Conservation (phyloP, 1,140 invertebrate species). For the Sitobion miscanthi region DNA sequence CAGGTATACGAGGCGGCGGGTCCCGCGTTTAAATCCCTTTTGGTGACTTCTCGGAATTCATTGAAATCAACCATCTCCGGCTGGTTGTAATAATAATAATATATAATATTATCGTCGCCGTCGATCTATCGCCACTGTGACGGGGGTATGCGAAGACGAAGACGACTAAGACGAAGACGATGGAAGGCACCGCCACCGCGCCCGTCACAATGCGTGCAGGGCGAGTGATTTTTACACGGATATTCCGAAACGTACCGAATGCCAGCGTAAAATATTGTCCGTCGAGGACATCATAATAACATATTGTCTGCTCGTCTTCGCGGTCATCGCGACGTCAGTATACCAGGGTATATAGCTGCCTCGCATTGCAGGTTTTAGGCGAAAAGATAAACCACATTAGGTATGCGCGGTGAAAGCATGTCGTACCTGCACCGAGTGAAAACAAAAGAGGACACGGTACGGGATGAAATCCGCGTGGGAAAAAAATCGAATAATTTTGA, state of each 20-base stretch:
- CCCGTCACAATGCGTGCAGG: background rate
- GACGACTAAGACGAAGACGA: background rate
- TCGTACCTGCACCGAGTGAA: background rate
- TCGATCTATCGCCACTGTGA: background rate
- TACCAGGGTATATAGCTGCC: too few species aligned
- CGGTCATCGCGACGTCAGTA: background rate
- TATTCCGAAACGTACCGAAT: background rate
- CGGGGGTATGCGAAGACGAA: too few species aligned
- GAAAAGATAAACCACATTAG: too few species aligned
- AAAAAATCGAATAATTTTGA: background rate
- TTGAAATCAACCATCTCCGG: slow-evolving; percentile 14
- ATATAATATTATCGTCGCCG: background rate
- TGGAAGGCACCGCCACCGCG: too few species aligned
- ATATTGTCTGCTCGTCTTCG: background rate
- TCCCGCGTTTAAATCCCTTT: slow-evolving; percentile 45
- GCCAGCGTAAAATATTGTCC: background rate
- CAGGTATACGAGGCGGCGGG: background rate
- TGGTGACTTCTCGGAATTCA: slow-evolving; percentile 49
- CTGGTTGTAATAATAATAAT: background rate
- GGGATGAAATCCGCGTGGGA: background rate
- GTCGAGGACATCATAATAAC: background rate
- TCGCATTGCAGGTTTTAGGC: too few species aligned
- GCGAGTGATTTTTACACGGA: background rate
- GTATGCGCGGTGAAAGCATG: too few species aligned
- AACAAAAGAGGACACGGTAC: background rate